Evolutionary conservation across 1,140 invertebrate genomes (phyloP).

Genomic region (Pemphigus obesinymphae): DNA sequence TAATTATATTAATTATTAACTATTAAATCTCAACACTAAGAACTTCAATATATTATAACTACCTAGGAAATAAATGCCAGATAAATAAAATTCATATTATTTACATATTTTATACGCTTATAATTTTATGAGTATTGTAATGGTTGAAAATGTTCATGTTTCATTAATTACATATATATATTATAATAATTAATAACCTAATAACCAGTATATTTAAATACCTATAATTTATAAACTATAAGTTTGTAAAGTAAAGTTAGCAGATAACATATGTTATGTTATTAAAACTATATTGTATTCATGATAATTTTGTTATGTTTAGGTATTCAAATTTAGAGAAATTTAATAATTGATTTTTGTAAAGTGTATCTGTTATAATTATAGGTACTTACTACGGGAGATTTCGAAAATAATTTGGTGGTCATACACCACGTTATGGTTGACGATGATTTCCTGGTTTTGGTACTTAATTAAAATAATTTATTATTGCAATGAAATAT

Average conservation of each 20-base stretch:
- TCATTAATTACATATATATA: background rate
- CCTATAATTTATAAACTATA: too few species aligned
- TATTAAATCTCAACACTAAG: too few species aligned
- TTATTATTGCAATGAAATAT: background rate
- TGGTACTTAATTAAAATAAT: background rate
- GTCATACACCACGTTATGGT: background rate
- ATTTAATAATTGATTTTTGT: too few species aligned
- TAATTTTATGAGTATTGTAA: background rate
- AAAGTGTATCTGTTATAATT: background rate
- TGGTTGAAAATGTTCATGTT: background rate
- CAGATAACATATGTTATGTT: too few species aligned
- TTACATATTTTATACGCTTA: too few species aligned
- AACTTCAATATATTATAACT: too few species aligned
- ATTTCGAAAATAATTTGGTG: background rate
- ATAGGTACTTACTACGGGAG: background rate
- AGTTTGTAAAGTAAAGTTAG: background rate
- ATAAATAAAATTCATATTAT: too few species aligned
- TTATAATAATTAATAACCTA: too few species aligned
- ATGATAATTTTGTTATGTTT: background rate
- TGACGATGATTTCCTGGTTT: background rate
- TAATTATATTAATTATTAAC: too few species aligned
- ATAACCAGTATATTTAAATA: too few species aligned
- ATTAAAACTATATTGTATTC: background rate
- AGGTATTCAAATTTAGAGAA: background rate
- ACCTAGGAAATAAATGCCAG: too few species aligned